Evolutionary conservation across 2,113 vertebrate genomes (phyloP), one percentile per base, ranked within the genome.

Genomic region (Tragelaphus buxtoni): DNA sequence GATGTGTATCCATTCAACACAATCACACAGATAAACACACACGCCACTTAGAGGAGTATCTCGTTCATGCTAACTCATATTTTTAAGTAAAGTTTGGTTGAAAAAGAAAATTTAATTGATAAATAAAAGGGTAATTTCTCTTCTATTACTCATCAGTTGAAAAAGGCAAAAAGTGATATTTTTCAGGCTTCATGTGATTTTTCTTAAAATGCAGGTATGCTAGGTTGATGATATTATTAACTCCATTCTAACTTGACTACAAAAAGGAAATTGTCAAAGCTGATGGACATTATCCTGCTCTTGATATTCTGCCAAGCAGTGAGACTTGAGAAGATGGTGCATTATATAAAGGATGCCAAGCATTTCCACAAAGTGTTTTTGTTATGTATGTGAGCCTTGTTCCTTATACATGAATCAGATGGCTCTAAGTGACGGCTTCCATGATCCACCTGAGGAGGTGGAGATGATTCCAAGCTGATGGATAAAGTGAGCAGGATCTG

Each of bases 401-500:
- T 96, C 92, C 97, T 98, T 98, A 98, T 97, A 85, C 81, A 95
- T 98, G 98, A 98, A 98, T 97, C 90, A 96, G 92, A 87, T 96
- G 97, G 98, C 95, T 97, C 94, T 76, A 94, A 90, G 83, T 97
- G 81, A 32, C 3, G 20, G 17, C 24, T n/a, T 72, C 49, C 20
- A 20, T 0, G 1, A 51, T 97, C 51, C 77, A 51, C 91, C 97
- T 92, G 98, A 98, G 98, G 97, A 91, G 98, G 96, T 63, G 58
- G 97, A 97, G 98, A 98, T 98, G 98, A 97, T 91, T 97, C 98
- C 98, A 97, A 81, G 17, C 65, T 97, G 97, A 98, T 88, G 98
- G 98, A 98, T 90, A 97, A 94, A 88, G 69, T 84, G 97, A 96
- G 94, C 79, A 94, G 87, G 97, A 97, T 79, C 42, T 74, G 96